These are phyloP conservation scores for Pollenia amentaria DNA, from an alignment of 2,888 invertebrate genomes.

Conservation along the genomic window DNA sequence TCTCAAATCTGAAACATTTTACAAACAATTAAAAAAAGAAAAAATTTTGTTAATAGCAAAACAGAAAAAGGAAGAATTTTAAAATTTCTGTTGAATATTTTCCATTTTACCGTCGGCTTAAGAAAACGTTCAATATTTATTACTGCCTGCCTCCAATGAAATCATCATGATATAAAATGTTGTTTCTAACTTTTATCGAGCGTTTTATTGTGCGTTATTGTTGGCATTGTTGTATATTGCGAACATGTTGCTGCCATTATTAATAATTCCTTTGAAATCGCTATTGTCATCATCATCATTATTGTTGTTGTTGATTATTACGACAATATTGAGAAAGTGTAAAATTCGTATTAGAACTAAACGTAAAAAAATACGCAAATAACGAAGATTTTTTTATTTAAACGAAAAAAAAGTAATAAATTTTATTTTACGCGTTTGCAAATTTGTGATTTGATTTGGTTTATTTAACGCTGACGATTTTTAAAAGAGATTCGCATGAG, in stretches of 20 bases:
- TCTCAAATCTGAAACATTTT: not conserved
- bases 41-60: not conserved
- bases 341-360: slow-evolving; percentile 83
- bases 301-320: slow-evolving; percentile 43
- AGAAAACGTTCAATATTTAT: slow-evolving; percentile 13
- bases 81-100: not conserved
- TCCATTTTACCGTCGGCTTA: slow-evolving; percentile 72
- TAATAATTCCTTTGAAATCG: slow-evolving; percentile 77
- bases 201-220: slow-evolving; percentile 75
- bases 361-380: slow-evolving; percentile 83
- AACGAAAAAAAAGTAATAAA: slow-evolving; percentile 42
- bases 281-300: slow-evolving; percentile 79
- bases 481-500: not conserved
- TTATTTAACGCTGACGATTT: slow-evolving; percentile 15
- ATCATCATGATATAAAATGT: slow-evolving; percentile 79
- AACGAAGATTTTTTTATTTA: slow-evolving; percentile 75
- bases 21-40: not conserved
- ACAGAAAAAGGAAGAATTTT: slow-evolving; percentile 1
- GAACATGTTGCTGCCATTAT: slow-evolving; percentile 83
- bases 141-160: slow-evolving; percentile 50
- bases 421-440: slow-evolving; percentile 16
- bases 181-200: slow-evolving; percentile 66
- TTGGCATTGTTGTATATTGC: slow-evolving; percentile 79
- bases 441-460: slow-evolving; percentile 25
- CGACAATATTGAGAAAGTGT: slow-evolving; percentile 82